Evolutionary conservation across 2,888 invertebrate genomes (phyloP).

Genomic region (Ornithoptera alexandrae): DNA sequence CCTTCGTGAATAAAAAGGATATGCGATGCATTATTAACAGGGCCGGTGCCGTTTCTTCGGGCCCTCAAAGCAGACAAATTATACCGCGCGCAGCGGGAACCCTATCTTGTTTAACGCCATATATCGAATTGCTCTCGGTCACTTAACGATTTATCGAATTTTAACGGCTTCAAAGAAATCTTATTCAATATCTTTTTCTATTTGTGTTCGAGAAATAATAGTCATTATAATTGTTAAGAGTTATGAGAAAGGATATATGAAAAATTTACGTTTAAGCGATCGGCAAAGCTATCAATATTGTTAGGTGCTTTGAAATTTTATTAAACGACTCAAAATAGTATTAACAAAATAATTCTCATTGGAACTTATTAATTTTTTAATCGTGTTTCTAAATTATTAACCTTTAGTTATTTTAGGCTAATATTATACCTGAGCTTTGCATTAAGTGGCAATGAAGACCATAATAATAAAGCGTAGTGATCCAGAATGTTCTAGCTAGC

Average conservation of each 20-base stretch:
- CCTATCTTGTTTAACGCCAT: constrained; percentile 53
- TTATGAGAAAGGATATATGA: constrained; percentile 16
- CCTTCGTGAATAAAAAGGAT: constrained; percentile 20
- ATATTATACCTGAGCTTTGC: no score
- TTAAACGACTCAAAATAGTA: not conserved
- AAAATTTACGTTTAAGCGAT: not conserved
- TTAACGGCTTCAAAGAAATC: constrained; percentile 38
- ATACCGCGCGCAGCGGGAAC: constrained; percentile 61
- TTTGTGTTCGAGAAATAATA: constrained; percentile 23
- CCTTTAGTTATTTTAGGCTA: not conserved
- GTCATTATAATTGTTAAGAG: constrained; percentile 14
- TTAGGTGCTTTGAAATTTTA: not conserved
- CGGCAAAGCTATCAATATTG: not conserved
- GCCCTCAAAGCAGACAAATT: constrained; percentile 56
- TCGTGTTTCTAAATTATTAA: not conserved
- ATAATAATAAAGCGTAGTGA: no score
- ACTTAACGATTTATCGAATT: constrained; percentile 51
- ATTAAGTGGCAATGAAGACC: no score
- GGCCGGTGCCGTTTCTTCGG: constrained; percentile 34
- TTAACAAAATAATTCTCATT: not conserved
- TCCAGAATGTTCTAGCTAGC: no score
- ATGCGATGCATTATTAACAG: constrained; percentile 13
- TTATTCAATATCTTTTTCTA: constrained; percentile 33
- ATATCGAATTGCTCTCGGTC: constrained; percentile 61
- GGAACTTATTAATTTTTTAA: not conserved